These are phyloP conservation scores for Climacteris rufus DNA, from an alignment of 2,113 vertebrate species.

Conservation along the genomic window DNA sequence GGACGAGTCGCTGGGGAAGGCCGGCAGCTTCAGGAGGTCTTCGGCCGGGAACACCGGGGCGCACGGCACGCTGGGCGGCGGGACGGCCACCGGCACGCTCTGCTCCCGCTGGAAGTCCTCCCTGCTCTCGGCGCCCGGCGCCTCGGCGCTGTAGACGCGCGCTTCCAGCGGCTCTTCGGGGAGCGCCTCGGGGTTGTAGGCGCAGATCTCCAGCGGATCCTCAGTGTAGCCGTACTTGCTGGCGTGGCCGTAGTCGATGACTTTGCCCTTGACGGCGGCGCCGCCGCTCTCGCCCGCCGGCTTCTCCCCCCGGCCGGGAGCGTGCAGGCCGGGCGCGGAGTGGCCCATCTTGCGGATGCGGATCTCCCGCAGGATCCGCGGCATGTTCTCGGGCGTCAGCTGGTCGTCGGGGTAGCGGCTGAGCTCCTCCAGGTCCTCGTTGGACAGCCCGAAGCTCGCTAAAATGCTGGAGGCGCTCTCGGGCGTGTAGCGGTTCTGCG, in stretches of 20 bases:
- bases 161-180: conserved; percentile 67
- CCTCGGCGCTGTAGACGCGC: conserved; percentile 60
- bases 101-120: conserved; percentile 65
- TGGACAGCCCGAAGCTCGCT: conserved; percentile 88
- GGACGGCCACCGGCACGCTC: not conserved
- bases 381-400: conserved; percentile 90
- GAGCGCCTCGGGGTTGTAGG: conserved; percentile 57
- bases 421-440: conserved; percentile 89
- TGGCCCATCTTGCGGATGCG: conserved; percentile 82
- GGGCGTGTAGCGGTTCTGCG: conserved; percentile 79
- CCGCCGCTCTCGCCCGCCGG: conserved; percentile 53
- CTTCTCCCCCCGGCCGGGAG: conserved; percentile 63
- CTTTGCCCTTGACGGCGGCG: conserved; percentile 76
- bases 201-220: conserved; percentile 65
- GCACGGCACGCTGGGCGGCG: conserved; percentile 13
- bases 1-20: conserved; percentile 56
- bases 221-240: conserved; percentile 82
- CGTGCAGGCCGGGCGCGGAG: conserved; percentile 4
- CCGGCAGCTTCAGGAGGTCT: conserved; percentile 51
- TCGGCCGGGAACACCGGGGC: conserved; percentile 64
- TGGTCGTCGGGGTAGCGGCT: conserved; percentile 90
- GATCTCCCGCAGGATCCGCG: conserved; percentile 88
- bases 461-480: conserved; percentile 91
- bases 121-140: conserved; percentile 32
- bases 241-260: conserved; percentile 92